Evolutionary conservation across 2,797 vertebrate species (phyloP), one percentile per base, ranked within the genome.

Genomic region (Clarias platycephalus): DNA sequence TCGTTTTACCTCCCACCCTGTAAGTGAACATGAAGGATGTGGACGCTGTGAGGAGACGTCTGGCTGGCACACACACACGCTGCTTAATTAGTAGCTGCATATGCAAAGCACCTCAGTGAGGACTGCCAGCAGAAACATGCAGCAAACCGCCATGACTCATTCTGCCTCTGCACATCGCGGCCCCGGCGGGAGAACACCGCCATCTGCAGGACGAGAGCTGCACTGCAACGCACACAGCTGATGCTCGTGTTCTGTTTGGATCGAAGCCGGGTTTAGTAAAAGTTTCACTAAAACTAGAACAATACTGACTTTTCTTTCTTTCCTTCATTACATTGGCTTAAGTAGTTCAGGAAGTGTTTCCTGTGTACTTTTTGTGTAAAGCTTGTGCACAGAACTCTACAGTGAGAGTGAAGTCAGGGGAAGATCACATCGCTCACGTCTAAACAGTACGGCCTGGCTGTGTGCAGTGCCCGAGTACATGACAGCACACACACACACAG

Each of bases 11-110:
- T 57, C 26, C 37, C 58, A 9, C 58, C 70, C 55, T 80, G 70
- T 10, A 82, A 81, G 86, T 55, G 40, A 86, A 86, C 68, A 75
- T 70, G 66, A 80, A 82, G 77, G 84, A 82, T n/a, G 77, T 20
- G 44, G 70, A 76, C 28, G 64, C 20, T 72, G 84, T 58, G 37
- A 83, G 66, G 77, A 87, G 84, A 86, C 83, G 76, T 82, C 84
- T 83, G 86, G 80, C 81, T 80, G 83, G 89, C 81, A 85, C 83
- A 85, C 37, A 37, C 37, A 37, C 37, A 34, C n/a, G 83, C 76
- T 18, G 49, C 78, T 82, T 89, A 86, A 89, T 89, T 87, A 89
- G 86, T 83, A 87, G 75, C 85, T 84, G 85, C 82, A 87, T 84
- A 82, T 87, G 83, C 87, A 88, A 68, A 85, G 82, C 82, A 62